Conservation (phyloP, 2,888 invertebrate genomes). For the Brachypalpus laphriformis region DNA sequence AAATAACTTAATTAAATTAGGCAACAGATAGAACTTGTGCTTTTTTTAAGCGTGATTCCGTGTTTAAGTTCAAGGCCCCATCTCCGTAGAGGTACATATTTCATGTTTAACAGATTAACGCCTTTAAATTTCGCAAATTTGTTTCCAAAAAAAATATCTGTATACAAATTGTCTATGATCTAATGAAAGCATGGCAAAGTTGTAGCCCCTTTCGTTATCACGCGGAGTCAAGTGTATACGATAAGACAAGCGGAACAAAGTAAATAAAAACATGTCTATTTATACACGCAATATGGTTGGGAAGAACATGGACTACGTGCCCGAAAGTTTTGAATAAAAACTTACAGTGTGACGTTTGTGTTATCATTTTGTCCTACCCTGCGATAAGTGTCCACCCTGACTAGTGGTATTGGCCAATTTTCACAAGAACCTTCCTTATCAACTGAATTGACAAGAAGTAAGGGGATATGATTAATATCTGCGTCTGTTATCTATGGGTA, state of each 20-base stretch:
- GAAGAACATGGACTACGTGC: slow-evolving; percentile 10
- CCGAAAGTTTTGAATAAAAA: neutral
- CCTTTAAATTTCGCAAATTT: slow-evolving; percentile 11
- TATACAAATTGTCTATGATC: neutral
- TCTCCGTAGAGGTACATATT: too few relatives aligned
- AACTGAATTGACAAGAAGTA: too few relatives aligned
- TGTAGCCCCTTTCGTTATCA: slow-evolving; percentile 20
- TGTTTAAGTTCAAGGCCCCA: slow-evolving; percentile 16
- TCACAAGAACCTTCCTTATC: too few relatives aligned
- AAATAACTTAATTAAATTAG: neutral
- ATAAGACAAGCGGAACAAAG: slow-evolving; percentile 39
- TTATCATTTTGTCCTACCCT: neutral
- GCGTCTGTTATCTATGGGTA: too few relatives aligned
- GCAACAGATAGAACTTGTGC: neutral
- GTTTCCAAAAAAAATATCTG: neutral
- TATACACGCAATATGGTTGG: neutral
- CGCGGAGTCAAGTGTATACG: slow-evolving; percentile 32
- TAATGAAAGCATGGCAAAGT: neutral
- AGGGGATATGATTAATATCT: too few relatives aligned
- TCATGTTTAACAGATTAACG: slow-evolving; percentile 22
- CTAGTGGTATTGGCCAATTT: neutral
- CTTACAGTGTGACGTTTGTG: neutral
- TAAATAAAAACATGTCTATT: slow-evolving; percentile 11
- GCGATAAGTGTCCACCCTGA: neutral
- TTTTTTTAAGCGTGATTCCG: neutral